Base-by-base conservation (phyloP, 2,888 invertebrate genomes). In the Drosophila pullipes region DNA sequence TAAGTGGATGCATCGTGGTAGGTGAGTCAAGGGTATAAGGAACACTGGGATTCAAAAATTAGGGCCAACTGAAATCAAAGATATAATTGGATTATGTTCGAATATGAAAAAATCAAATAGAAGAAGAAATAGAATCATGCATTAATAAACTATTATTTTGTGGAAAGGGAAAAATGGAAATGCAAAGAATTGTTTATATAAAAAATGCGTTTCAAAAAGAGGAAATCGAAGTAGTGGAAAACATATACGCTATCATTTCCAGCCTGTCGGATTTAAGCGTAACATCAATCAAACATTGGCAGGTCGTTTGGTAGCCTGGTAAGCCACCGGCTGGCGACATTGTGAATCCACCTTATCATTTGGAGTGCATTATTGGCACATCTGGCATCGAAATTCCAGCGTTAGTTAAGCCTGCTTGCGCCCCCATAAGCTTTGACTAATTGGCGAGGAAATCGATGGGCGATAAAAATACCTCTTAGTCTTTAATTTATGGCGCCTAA, bases 381-480 rank as follows among this genome's bases (percentile, higher is more conserved):
- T 85, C 87, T 85, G 85, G 76, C 82, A 78, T 71, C 64, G 57
- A 81, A 65, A 75, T 82, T 74, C 54, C 53, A 58, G 52, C 54
- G 41, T 11, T 60, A 39, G 74, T 65, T 83, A 78, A 84, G 87
- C 81, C 57, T 67, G 77, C 69, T 60, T 73, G 77, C 73, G 69
- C 69, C 72, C 59, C 57, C 77, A 85, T 74, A 82, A 87, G 85
- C 85, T 82, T 80, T 85, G 83, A 89, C 85, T 85, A 85, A 85
- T 85, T 85, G 85, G 65, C 88, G 70, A 84, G 79, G 57, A 82
- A 89, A 89, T 89, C 69, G 72, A 64, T 69, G 69, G 54, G 49
- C 58, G 74, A 81, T 79, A 82, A 76, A 77, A 60, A 41, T 61
- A 54, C 62, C 83, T 55, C 58, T 68, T 59, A 35, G 49, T n/a